Conservation (phyloP, 2,888 invertebrate genomes). For the Altica lythri region DNA sequence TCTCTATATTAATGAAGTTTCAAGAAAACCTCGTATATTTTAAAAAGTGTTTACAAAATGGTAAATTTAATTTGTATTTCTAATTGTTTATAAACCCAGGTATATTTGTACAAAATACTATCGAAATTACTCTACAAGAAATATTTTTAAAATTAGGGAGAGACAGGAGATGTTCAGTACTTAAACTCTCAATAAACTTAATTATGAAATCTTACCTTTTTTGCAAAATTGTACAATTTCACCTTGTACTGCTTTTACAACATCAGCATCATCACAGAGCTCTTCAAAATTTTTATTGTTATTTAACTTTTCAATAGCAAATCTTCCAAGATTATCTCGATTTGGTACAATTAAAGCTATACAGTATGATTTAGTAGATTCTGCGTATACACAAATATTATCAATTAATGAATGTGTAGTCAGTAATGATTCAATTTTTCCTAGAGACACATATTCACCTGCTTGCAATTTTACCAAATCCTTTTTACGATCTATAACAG, state of each 20-base stretch:
- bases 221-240: constrained; percentile 81
- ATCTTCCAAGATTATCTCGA: constrained; percentile 67
- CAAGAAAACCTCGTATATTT: no score
- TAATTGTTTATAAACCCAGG: no score
- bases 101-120: no score
- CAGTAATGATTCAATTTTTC: constrained; percentile 92
- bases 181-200: no score
- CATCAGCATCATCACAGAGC: constrained; percentile 71
- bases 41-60: no score
- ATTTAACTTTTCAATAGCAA: constrained; percentile 69
- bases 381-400: constrained; percentile 95
- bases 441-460: constrained; percentile 96
- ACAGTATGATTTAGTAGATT: constrained; percentile 79
- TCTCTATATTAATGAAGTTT: no score
- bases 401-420: constrained; percentile 93
- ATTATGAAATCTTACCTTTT: constrained; percentile 70
- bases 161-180: no score
- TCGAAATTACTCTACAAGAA: no score
- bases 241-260: constrained; percentile 82
- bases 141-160: no score
- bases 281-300: constrained; percentile 65
- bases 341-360: constrained; percentile 91
- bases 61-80: no score
- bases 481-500: constrained; percentile 94
- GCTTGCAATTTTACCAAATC: constrained; percentile 97